A percentile compares a stretch with the other conserved stretches of the same genome.
phyloP scores from a whole-genome alignment of 1,140 invertebrate species.

The Ceratitis capitata region DNA sequence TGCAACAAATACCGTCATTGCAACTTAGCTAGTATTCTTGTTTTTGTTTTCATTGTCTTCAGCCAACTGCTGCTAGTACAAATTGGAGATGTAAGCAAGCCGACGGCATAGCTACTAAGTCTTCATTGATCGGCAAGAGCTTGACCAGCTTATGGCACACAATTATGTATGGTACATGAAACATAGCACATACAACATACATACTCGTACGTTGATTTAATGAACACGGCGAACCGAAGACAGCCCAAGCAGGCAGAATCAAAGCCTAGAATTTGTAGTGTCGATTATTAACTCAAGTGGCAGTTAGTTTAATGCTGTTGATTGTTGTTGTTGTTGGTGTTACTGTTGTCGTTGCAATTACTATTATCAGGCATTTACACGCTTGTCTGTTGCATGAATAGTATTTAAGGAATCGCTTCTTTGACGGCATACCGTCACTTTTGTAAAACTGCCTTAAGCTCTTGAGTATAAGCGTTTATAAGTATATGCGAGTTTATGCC shows the following conservation, averaged over 20 bases:
- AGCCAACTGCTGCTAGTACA: neutral
- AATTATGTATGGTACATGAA: neutral
- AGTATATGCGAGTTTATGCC: neutral
- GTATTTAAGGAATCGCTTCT: neutral
- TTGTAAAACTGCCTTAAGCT: neutral
- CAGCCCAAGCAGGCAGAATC: neutral
- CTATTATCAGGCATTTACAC: conserved; percentile 19
- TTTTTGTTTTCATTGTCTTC: neutral
- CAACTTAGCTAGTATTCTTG: neutral
- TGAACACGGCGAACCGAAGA: conserved; percentile 23
- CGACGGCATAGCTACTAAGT: neutral
- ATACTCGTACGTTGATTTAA: neutral
- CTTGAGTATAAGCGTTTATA: neutral
- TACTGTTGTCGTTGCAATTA: neutral
- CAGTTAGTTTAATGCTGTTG: too few species aligned
- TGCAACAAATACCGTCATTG: neutral
- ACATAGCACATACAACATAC: neutral
- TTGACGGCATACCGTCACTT: neutral
- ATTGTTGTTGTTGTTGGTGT: neutral
- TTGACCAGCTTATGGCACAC: neutral
- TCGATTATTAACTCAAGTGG: conserved; percentile 17
- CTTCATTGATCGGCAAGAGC: neutral
- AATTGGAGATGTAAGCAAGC: neutral
- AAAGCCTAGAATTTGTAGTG: too few species aligned
- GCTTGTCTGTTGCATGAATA: neutral